Evolutionary conservation across 1,140 invertebrate genomes (phyloP).

Genomic region (Caenorhabditis brenneri): DNA sequence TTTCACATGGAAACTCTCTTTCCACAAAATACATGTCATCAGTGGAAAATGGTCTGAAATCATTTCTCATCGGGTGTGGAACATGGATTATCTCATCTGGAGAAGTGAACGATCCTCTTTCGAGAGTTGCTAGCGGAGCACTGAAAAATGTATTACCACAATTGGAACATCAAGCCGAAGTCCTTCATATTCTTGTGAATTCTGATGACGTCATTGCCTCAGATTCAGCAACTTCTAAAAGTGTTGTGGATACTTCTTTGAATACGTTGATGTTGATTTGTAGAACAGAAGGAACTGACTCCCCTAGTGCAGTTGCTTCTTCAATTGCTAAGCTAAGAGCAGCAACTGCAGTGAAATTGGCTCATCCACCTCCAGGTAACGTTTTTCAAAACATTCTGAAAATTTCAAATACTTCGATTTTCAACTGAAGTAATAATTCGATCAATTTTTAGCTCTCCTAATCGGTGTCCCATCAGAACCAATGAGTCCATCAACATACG

Average conservation of each 20-base stretch:
- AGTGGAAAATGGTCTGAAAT: slow-evolving; percentile 45
- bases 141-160: slow-evolving; percentile 56
- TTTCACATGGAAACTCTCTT: slow-evolving; percentile 64
- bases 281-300: not conserved
- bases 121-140: slow-evolving; percentile 42
- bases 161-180: not conserved
- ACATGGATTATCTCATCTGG: slow-evolving; percentile 61
- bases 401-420: not conserved
- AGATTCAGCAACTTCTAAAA: not conserved
- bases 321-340: slow-evolving; percentile 50
- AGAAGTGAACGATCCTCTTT: slow-evolving; percentile 59
- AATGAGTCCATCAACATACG: slow-evolving; percentile 42
- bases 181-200: slow-evolving; percentile 11
- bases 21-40: slow-evolving; percentile 52
- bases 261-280: slow-evolving; percentile 40
- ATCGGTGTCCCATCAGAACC: slow-evolving; percentile 63
- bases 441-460: slow-evolving; percentile 62
- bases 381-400: too few species aligned
- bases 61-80: slow-evolving; percentile 55
- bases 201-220: slow-evolving; percentile 31
- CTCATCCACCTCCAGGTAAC: slow-evolving; percentile 62
- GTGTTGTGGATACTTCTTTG: slow-evolving; percentile 43
- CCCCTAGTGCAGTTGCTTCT: not conserved
- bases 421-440: not conserved
- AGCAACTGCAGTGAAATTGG: slow-evolving; percentile 56